A percentile compares a stretch with the other conserved stretches of the same genome.
Conservation (phyloP, 37 sponge, comb jelly and placozoan species). For the Crambe crambe region DNA sequence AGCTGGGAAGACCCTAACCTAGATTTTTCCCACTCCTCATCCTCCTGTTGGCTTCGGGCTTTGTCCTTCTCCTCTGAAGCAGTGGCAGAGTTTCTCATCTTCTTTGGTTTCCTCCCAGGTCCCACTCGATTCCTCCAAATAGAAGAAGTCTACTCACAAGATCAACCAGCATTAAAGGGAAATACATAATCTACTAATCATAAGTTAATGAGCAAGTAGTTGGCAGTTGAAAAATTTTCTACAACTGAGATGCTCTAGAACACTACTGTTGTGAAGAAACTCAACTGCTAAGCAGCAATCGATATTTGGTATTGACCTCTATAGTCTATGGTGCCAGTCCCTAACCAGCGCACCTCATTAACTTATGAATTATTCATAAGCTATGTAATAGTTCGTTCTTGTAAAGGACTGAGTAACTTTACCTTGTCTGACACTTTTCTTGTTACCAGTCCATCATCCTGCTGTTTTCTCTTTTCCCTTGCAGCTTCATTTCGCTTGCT, state of each 20-base stretch:
- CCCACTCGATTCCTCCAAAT: slow-evolving; percentile 49
- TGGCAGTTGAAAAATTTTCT: too few species aligned
- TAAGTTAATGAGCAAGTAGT: too few species aligned
- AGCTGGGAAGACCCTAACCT: too few species aligned
- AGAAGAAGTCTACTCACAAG: slow-evolving; percentile 67
- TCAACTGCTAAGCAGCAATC: too few species aligned
- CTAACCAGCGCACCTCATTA: neutral
- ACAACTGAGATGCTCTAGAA: too few species aligned
- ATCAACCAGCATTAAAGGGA: neutral
- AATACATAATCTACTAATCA: neutral
- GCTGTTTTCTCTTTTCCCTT: neutral
- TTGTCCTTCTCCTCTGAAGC: neutral
- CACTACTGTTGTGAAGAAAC: too few species aligned
- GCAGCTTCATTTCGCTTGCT: slow-evolving; percentile 59
- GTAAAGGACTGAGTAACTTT: neutral
- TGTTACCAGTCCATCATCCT: neutral
- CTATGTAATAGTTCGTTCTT: too few species aligned
- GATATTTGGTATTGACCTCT: too few species aligned
- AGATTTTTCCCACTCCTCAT: slow-evolving; percentile 44
- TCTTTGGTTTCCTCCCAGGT: slow-evolving; percentile 3
- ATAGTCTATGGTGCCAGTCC: too few species aligned
- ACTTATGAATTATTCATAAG: neutral
- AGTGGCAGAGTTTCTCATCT: neutral
- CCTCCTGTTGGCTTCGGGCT: slow-evolving; percentile 34
- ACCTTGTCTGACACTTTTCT: slow-evolving; percentile 78